These are phyloP conservation scores for Alectoris magna DNA, from an alignment of 2,797 vertebrate species.

Conservation along the genomic window DNA sequence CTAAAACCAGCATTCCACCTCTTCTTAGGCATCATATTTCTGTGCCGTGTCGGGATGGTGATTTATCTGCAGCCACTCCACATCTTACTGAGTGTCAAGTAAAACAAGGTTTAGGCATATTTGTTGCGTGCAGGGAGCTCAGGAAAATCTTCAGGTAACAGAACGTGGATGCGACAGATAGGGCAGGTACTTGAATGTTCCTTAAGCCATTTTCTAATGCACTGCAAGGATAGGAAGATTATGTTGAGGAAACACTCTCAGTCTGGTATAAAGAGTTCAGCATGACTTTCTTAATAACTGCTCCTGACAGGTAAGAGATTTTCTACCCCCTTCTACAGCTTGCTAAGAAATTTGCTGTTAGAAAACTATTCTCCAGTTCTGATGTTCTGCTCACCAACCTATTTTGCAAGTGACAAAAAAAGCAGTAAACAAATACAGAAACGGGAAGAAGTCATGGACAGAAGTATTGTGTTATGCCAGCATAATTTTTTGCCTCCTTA, in stretches of 20 bases:
- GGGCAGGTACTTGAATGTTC: slow-evolving; percentile 89
- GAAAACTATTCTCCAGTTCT: background rate
- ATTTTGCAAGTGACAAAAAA: background rate
- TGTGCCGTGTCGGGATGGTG: background rate
- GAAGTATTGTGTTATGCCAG: accelerated
- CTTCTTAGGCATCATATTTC: background rate
- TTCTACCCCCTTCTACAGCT: accelerated
- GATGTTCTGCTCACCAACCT: accelerated
- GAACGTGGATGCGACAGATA: slow-evolving; percentile 83
- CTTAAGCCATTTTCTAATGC: slow-evolving; percentile 88
- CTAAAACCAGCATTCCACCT: accelerated
- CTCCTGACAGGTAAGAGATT: accelerated
- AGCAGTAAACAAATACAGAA: background rate
- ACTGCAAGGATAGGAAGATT: slow-evolving; percentile 79
- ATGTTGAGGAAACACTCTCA: background rate
- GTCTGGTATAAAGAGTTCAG: background rate
- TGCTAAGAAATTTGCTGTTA: too few species aligned
- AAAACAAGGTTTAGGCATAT: slow-evolving; percentile 4
- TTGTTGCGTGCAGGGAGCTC: slow-evolving; percentile 76
- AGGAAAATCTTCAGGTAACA: slow-evolving; percentile 87
- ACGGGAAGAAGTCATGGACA: background rate
- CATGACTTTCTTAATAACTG: accelerated
- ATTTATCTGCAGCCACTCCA: background rate
- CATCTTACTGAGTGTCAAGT: background rate
- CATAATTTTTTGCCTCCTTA: background rate